These are phyloP conservation scores for Argyresthia goedartella DNA, from an alignment of 2,888 invertebrate genomes.

Conservation along the genomic window DNA sequence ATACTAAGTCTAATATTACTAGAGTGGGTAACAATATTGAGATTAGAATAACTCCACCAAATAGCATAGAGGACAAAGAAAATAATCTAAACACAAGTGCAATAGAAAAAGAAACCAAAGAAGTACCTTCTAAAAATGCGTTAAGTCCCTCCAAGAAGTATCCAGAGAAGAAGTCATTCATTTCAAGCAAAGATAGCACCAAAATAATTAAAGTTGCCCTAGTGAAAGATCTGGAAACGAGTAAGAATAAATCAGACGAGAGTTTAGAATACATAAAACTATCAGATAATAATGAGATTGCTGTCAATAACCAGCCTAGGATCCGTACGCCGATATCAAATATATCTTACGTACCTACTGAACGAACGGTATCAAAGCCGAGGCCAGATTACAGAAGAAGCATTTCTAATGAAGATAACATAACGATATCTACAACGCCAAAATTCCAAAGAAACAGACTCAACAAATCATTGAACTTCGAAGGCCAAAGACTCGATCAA, in stretches of 20 bases:
- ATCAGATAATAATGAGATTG: slow-evolving; percentile 57
- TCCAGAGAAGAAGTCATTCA: slow-evolving; percentile 52
- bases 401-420: slow-evolving; percentile 46
- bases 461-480: slow-evolving; percentile 62
- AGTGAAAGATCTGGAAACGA: slow-evolving; percentile 60
- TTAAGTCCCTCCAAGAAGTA: slow-evolving; percentile 65
- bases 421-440: slow-evolving; percentile 44
- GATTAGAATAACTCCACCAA: slow-evolving; percentile 29
- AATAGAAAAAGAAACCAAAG: slow-evolving; percentile 63
- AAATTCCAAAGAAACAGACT: slow-evolving; percentile 61
- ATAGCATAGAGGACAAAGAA: slow-evolving; percentile 37
- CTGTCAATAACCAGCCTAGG: slow-evolving; percentile 61
- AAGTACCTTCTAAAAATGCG: slow-evolving; percentile 50
- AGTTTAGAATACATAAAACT: slow-evolving; percentile 60
- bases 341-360: slow-evolving; percentile 50
- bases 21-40: slow-evolving; percentile 28
- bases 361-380: slow-evolving; percentile 30
- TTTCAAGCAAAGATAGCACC: slow-evolving; percentile 46
- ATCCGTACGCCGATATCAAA: slow-evolving; percentile 61
- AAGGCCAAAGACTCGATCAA: slow-evolving; percentile 58
- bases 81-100: slow-evolving; percentile 47
- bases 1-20: background rate
- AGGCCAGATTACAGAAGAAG: slow-evolving; percentile 49
- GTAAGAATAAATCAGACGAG: slow-evolving; percentile 51
- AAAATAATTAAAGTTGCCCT: slow-evolving; percentile 57